phyloP scores from a whole-genome alignment of 2,797 vertebrate genomes.

The Hylomyscus alleni region DNA sequence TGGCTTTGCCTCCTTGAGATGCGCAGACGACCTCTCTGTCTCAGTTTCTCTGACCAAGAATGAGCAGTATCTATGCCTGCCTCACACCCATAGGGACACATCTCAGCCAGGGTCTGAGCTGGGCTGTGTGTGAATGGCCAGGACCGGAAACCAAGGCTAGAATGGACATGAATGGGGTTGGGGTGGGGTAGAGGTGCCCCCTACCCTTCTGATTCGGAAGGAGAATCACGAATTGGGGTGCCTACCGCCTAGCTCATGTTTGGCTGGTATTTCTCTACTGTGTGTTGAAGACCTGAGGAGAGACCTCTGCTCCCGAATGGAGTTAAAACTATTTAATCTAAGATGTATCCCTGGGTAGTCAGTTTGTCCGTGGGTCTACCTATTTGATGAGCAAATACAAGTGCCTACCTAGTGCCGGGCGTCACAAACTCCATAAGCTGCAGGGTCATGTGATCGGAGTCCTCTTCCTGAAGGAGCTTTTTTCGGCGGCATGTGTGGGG shows the following conservation, averaged over 20 bases:
- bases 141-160: neutral
- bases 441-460: neutral
- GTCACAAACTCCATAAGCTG: neutral
- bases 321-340: constrained; percentile 55
- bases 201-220: too few relatives aligned
- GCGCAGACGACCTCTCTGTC: neutral
- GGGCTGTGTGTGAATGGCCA: neutral
- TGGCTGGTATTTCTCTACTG: neutral
- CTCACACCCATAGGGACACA: neutral
- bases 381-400: constrained; percentile 71
- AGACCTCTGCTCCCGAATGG: constrained; percentile 49
- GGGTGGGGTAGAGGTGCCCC: neutral
- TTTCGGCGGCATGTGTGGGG: neutral
- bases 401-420: neutral
- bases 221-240: neutral
- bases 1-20: neutral
- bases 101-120: neutral
- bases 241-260: neutral
- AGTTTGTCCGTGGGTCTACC: neutral
- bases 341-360: constrained; percentile 23
- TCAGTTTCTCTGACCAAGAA: neutral
- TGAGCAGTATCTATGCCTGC: neutral
- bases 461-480: constrained; percentile 21
- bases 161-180: neutral
- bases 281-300: neutral